Conservation (phyloP, 2,888 invertebrate genomes). For the Abscondita cerata region DNA sequence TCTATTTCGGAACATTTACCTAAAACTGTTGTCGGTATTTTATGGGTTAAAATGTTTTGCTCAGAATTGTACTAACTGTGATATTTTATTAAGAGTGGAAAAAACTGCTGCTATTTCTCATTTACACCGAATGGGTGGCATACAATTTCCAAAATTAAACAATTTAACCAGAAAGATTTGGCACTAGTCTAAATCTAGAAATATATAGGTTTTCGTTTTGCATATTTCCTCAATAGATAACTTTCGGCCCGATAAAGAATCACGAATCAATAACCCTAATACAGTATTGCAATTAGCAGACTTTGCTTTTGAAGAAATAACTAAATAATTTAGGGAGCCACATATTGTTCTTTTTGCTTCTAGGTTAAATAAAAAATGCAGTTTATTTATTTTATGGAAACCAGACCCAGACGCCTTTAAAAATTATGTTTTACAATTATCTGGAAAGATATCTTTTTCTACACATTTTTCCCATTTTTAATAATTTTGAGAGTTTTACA, state of each 20-base stretch:
- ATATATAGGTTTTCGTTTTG: not conserved
- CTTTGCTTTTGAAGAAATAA: too few species aligned
- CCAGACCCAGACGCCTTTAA: slow-evolving; percentile 21
- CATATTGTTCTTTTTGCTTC: too few species aligned
- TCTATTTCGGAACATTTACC: slow-evolving; percentile 23
- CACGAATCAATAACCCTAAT: slow-evolving; percentile 12
- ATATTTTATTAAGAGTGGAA: slow-evolving; percentile 37
- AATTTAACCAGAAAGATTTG: slow-evolving; percentile 24
- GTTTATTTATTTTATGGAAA: slow-evolving; percentile 17
- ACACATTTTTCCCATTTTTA: slow-evolving; percentile 33
- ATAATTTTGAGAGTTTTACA: slow-evolving; percentile 17
- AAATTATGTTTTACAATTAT: slow-evolving; percentile 28
- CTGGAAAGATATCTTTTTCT: slow-evolving; percentile 25
- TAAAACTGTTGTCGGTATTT: slow-evolving; percentile 41
- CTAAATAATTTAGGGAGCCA: too few species aligned
- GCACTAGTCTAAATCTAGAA: slow-evolving; percentile 14
- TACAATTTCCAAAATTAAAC: slow-evolving; percentile 27
- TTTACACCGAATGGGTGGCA: slow-evolving; percentile 40
- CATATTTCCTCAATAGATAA: not conserved
- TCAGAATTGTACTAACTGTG: slow-evolving; percentile 21
- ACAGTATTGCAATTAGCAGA: too few species aligned
- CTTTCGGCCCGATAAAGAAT: slow-evolving; percentile 19
- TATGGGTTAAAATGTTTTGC: slow-evolving; percentile 41
- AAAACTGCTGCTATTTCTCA: slow-evolving; percentile 38
- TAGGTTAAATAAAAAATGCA: slow-evolving; percentile 26